Conservation (phyloP, 2,797 vertebrate species). For the Nothura maculosa region DNA sequence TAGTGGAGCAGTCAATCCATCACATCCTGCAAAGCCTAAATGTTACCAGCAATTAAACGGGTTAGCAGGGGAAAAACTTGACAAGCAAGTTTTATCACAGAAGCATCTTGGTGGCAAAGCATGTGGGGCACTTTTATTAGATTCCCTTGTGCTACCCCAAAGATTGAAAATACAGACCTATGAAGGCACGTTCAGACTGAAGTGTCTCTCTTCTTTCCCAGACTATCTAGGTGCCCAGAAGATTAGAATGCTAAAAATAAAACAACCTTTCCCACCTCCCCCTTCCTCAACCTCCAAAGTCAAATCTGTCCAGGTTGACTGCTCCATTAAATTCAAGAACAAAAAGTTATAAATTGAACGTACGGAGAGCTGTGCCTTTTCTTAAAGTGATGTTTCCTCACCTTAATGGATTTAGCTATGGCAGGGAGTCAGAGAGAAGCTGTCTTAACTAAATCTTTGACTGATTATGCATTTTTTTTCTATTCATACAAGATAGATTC, state of each 20-base stretch:
- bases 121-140: constrained; percentile 15
- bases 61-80: neutral
- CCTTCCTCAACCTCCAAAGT: constrained; percentile 62
- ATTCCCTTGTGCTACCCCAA: constrained; percentile 2
- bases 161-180: constrained; percentile 29
- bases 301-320: constrained; percentile 89
- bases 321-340: constrained; percentile 90
- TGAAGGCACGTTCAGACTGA: neutral
- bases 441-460: constrained; percentile 97
- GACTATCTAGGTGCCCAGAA: neutral
- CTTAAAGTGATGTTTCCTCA: constrained; percentile 86
- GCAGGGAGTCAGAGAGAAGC: constrained; percentile 87
- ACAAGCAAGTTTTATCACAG: constrained; percentile 49
- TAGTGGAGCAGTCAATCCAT: constrained; percentile 50
- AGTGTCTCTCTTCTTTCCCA: constrained; percentile 22
- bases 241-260: constrained; percentile 74
- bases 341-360: constrained; percentile 92
- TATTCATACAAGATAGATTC: constrained; percentile 99
- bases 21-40: constrained; percentile 28
- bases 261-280: constrained; percentile 63
- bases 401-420: constrained; percentile 93
- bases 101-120: neutral
- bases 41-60: constrained; percentile 52
- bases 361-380: constrained; percentile 77
- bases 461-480: constrained; percentile 98